Base-by-base conservation (phyloP, 2,888 invertebrate genomes). In the Podotricha telesiphe region DNA sequence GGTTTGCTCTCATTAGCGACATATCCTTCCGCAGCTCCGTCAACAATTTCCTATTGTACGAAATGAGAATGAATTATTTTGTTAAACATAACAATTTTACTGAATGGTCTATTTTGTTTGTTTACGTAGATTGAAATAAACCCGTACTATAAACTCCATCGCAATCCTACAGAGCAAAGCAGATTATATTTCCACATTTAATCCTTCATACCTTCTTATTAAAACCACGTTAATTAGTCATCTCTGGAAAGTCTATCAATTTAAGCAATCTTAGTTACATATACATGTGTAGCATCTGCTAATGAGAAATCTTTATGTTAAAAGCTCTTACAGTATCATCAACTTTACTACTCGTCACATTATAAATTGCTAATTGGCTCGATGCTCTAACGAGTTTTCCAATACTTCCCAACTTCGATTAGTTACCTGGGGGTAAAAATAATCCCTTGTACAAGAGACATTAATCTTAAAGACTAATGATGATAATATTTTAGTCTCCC, bases 191-290 rank as follows among this genome's bases (percentile, higher is more conserved):
- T 45, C 61, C 45, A 66, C 68, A n/a, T n/a, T n/a, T n/a, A n/a
- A n/a, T n/a, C n/a, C n/a, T n/a, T n/a, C n/a, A n/a, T n/a, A n/a
- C 58, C 65, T 53, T 56, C 64, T 65, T 51, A 65, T 45, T 64
- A 61, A 70, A 67, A 48, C 68, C 67, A 22, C 58, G 70, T 71
- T 73, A 77, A 77, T 77, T 75, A 73, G 70, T 67, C 61, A 72
- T 68, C 73, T 73, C 67, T 71, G 72, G 50, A 56, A 68, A 73
- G 68, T 70, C 67, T 64, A 74, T 74, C 72, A 72, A 70, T 74
- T 74, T 72, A 70, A 65, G 53, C 65, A 64, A 61, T 55, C 37
- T 65, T 56, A 63, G 13, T 51, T 47, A 45, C 62, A 48, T 53
- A 45, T 56, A 68, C 34, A 56, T 20, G 2, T 22, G 22, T 48